A percentile compares a stretch with the other conserved stretches of the same genome.
Evolutionary conservation across 2,888 invertebrate species (phyloP).

Genomic region (Isotomurus palustris): DNA sequence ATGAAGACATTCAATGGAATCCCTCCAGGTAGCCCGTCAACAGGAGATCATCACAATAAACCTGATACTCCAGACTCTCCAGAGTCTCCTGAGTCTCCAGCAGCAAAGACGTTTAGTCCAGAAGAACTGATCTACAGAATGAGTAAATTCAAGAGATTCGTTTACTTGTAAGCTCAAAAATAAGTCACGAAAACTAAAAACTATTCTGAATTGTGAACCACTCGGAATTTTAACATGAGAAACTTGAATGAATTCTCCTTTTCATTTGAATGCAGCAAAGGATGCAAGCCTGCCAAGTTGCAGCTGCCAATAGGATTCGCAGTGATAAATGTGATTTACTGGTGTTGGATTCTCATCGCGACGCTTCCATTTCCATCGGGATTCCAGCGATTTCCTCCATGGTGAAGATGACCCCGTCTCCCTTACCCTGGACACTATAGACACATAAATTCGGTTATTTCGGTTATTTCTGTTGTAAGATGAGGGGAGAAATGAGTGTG

Average conservation of each 20-base stretch:
- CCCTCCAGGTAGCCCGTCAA: neutral
- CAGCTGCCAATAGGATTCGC: constrained; percentile 14
- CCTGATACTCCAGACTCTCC: too few species aligned
- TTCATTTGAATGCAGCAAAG: constrained; percentile 5
- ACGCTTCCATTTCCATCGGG: neutral
- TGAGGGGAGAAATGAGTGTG: too few species aligned
- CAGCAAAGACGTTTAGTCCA: too few species aligned
- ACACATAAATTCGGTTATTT: too few species aligned
- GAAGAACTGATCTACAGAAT: constrained; percentile 5
- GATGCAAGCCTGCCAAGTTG: constrained; percentile 13
- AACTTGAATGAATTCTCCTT: neutral
- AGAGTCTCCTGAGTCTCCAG: too few species aligned
- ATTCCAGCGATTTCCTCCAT: neutral
- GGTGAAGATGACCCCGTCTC: too few species aligned
- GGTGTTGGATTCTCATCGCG: constrained; percentile 6
- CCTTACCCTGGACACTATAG: too few species aligned
- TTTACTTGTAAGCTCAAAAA: constrained; percentile 18
- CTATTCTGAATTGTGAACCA: neutral
- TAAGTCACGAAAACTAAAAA: too few species aligned
- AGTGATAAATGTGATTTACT: constrained; percentile 18
- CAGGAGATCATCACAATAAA: neutral
- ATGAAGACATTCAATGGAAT: neutral
- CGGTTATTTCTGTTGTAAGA: too few species aligned
- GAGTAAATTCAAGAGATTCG: constrained; percentile 11
- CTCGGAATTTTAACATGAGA: neutral